These are phyloP conservation scores for Stictocephala bisonia DNA, from an alignment of 2,888 invertebrate genomes.

Conservation along the genomic window DNA sequence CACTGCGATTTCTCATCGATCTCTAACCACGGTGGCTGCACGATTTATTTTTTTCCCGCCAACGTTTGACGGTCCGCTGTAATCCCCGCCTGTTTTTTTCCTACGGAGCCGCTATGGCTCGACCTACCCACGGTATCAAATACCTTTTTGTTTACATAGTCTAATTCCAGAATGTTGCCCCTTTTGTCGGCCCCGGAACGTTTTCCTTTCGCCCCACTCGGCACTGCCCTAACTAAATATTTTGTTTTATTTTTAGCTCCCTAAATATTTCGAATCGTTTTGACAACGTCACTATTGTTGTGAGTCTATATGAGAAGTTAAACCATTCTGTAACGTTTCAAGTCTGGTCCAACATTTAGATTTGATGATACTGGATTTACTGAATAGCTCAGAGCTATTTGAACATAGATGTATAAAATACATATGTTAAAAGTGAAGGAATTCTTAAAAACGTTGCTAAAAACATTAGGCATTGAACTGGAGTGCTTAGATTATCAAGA, in stretches of 20 bases:
- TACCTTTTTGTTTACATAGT: slow-evolving; percentile 42
- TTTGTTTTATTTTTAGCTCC: slow-evolving; percentile 22
- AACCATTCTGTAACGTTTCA: no score
- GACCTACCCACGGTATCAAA: slow-evolving; percentile 38
- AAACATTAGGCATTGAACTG: no score
- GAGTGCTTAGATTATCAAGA: no score
- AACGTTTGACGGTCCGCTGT: slow-evolving; percentile 23
- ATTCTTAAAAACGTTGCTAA: no score
- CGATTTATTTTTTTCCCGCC: slow-evolving; percentile 31
- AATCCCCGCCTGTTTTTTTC: slow-evolving; percentile 20
- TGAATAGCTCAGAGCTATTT: no score
- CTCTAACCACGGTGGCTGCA: slow-evolving; percentile 30
- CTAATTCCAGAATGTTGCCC: slow-evolving; percentile 38
- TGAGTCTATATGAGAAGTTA: no score
- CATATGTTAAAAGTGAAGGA: no score
- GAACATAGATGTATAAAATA: no score
- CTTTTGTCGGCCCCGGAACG: slow-evolving; percentile 31
- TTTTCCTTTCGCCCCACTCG: slow-evolving; percentile 30
- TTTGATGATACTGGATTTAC: no score
- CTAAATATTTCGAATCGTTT: slow-evolving; percentile 24
- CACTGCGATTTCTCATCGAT: background rate
- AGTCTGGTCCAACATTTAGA: no score
- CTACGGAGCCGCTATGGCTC: background rate
- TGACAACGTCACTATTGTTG: no score
- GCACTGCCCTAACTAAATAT: slow-evolving; percentile 25